phyloP scores from a whole-genome alignment of 1,140 invertebrate species.

The Carposina sasakii region DNA sequence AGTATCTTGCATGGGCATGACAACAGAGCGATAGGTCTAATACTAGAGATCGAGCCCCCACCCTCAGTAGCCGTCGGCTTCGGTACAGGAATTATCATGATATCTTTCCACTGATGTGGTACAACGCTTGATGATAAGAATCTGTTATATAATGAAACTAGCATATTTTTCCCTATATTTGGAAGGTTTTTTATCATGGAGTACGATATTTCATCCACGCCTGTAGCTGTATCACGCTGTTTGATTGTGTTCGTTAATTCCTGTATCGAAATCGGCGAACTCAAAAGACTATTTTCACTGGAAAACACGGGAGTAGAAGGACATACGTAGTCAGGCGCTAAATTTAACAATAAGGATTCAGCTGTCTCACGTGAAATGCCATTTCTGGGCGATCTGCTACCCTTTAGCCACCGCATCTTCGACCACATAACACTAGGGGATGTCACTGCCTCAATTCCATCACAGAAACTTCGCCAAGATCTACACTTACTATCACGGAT shows the following conservation, averaged over 20 bases:
- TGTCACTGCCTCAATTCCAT: not conserved
- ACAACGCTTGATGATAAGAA: conserved; percentile 7
- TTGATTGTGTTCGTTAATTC: not conserved
- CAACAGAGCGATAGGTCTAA: conserved; percentile 32
- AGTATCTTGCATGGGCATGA: conserved; percentile 27
- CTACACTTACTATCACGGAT: not conserved
- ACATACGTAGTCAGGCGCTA: not conserved
- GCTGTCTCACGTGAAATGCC: not conserved
- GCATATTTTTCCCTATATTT: not conserved
- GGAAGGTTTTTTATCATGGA: conserved; percentile 27
- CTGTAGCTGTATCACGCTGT: conserved; percentile 13
- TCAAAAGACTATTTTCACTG: not conserved
- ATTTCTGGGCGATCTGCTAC: not conserved
- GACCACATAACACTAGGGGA: not conserved
- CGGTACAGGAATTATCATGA: conserved; percentile 32
- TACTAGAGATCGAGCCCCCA: conserved; percentile 10
- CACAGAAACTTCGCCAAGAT: not conserved
- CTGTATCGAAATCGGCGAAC: not conserved
- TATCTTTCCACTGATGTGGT: conserved; percentile 34
- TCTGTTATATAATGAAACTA: conserved; percentile 22
- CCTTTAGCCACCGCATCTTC: conserved; percentile 1
- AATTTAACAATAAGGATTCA: not conserved
- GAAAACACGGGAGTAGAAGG: not conserved
- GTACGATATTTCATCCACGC: conserved; percentile 25
- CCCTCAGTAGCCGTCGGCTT: conserved; percentile 27